A percentile compares a stretch with the other conserved stretches of the same genome.
Evolutionary conservation across 2,113 vertebrate species (phyloP).

Genomic region (Paraplagusia blochii): DNA sequence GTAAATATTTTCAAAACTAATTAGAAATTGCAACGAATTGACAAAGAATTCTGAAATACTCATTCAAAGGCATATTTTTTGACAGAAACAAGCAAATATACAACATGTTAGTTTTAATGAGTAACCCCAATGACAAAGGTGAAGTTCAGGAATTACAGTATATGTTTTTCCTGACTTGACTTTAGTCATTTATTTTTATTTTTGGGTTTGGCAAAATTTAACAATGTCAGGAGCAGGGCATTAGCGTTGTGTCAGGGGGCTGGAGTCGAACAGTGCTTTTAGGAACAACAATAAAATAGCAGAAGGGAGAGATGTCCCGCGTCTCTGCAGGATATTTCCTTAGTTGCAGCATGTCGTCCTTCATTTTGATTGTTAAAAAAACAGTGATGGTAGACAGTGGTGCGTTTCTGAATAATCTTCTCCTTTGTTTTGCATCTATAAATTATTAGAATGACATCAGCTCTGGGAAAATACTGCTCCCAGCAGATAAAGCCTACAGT

Average conservation of each 20-base stretch:
- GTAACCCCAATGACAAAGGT: too few species aligned
- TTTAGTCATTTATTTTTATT: not conserved
- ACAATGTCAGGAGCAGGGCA: conserved; percentile 7
- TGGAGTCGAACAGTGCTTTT: conserved; percentile 7
- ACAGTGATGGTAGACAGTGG: conserved; percentile 21
- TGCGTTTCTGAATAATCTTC: conserved; percentile 37
- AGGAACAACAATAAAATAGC: conserved; percentile 16
- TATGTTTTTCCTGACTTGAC: too few species aligned
- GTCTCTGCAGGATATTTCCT: conserved; percentile 14
- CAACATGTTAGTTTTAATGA: too few species aligned
- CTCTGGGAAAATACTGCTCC: conserved; percentile 39
- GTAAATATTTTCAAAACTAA: too few species aligned
- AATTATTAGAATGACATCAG: conserved; percentile 42
- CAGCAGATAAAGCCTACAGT: conserved; percentile 45
- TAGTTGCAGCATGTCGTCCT: conserved; percentile 7
- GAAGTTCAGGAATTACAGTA: too few species aligned
- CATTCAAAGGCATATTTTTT: too few species aligned
- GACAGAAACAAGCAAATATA: too few species aligned
- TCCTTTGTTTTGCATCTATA: conserved; percentile 44
- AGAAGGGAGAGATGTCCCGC: conserved; percentile 8
- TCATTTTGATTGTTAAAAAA: conserved; percentile 19
- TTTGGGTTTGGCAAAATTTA: conserved; percentile 14
- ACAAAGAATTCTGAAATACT: too few species aligned
- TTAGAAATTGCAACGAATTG: too few species aligned
- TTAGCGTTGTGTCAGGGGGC: conserved; percentile 6